Evolutionary conservation across 2,113 vertebrate species (phyloP).

Genomic region (Notothenia coriiceps): DNA sequence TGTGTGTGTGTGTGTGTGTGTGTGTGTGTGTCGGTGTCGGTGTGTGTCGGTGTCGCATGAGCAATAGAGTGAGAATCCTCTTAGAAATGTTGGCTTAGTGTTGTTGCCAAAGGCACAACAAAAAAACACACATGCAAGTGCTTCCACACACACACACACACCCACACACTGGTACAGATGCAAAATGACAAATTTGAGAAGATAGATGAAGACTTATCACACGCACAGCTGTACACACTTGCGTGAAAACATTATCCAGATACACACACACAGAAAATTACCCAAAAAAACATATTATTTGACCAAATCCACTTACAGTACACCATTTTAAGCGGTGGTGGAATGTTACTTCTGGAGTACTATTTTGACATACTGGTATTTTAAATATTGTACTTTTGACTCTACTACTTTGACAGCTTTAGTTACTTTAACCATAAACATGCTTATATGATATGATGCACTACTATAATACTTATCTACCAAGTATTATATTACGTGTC

Average conservation of each 20-base stretch:
- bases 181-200: conserved; percentile 3
- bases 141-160: neutral
- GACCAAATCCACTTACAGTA: conserved; percentile 9
- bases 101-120: conserved; percentile 46
- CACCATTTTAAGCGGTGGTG: no score
- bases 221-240: neutral
- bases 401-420: no score
- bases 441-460: no score
- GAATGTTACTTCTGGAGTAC: no score
- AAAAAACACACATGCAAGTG: conserved; percentile 36
- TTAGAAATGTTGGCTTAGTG: conserved; percentile 64
- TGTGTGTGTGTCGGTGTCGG: neutral
- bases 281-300: neutral
- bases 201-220: neutral
- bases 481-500: no score
- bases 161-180: neutral
- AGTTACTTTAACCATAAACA: no score
- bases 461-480: no score
- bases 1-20: neutral
- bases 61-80: conserved; percentile 59
- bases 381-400: no score
- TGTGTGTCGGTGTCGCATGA: conserved; percentile 16
- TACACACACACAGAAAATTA: neutral
- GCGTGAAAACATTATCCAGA: neutral
- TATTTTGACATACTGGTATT: no score